Evolutionary conservation across 2,888 invertebrate genomes (phyloP), one percentile per base, ranked within the genome.

Genomic region (Rhyacophila evoluta): DNA sequence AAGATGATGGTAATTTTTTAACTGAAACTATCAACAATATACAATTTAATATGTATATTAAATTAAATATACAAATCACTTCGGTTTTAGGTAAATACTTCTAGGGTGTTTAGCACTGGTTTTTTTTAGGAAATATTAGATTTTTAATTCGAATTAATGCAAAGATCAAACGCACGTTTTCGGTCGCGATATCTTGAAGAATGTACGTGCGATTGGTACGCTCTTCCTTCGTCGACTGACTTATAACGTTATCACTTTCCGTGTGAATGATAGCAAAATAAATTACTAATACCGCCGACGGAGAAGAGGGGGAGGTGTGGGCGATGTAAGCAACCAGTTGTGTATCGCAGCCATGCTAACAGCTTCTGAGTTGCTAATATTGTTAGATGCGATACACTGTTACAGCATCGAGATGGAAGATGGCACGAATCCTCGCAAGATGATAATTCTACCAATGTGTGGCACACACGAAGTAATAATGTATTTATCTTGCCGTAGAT

Each of bases 211-310:
- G 41, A 1, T 0, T 8, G 12, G 8, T 41, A 41, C 41, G 41
- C 19, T 41, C 41, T 41, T 41, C 41, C 6, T 41, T 19, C 41
- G 41, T 41, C 41, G 41, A 41, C 41, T 41, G 41, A 19, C 41
- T 41, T 33, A 33, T 33, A 15, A 12, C 19, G 6, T 41, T 41
- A 41, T 41, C 41, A 41, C 15, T 41, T 15, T 15, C 15, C 19
- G 41, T 41, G 41, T 15, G 41, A 41, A 41, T 41, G 41, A 41
- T 41, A 41, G 41, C 41, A 41, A 41, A 41, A 41, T 41, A 41
- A 41, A 41, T 41, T 41, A n/a, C n/a, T n/a, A 41, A 41, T 41
- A 15, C 41, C 41, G 19, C 15, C 19, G 41, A 19, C 19, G 41
- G 6, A 15, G 19, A 19, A 41, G 41, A 15, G 41, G 41, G 41